Base-by-base conservation (phyloP, 2,113 vertebrate species). In the Pterocles orientalis region DNA sequence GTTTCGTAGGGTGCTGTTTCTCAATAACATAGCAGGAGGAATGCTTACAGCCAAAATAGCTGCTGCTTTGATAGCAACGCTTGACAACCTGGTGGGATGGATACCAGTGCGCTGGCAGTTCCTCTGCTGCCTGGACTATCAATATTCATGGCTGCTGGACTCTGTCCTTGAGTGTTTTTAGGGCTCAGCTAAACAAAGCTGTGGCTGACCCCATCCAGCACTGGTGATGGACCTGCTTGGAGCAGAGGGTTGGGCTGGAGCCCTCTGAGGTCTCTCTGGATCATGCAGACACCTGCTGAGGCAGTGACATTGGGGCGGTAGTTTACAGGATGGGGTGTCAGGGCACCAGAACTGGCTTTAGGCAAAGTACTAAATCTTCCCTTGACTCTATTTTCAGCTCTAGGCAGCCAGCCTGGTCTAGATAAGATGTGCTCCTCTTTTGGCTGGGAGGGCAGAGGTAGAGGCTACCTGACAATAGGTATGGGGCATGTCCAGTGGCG, bases 141-240 rank as follows among this genome's bases (percentile, higher is more conserved):
- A 8, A 3, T 2, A 29, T 13, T 11, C 7, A 4, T 73, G 50
- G 4, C 1, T 41, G 18, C 3, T 61, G 33, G 54, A 13, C 18
- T 50, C 57, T 29, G 5, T 4, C 36, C 51, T 61, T 28, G 76
- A 47, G 50, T 33, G 2, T 43, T 64, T 29, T 19, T 50, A 68
- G 48, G 43, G 39, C 17, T 80, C 31, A 88, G 72, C 47, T 51
- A 10, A 56, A 29, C 28, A 48, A 72, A 92, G 9, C 43, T 9
- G 0, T 3, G 48, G 7, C 18, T 64, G 29, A 69, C 5, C 21
- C 5, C 0, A 3, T 15, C 21, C 10, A 10, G 18, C 4, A 0
- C 13, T 64, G 70, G 66, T 48, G 29, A 5, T 50, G 62, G 61
- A 56, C 12, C 16, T 60, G 39, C 47, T 71, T n/a, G 1, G 18